Base-by-base conservation (phyloP, 2,888 invertebrate species). In the Pelosia muscerda region DNA sequence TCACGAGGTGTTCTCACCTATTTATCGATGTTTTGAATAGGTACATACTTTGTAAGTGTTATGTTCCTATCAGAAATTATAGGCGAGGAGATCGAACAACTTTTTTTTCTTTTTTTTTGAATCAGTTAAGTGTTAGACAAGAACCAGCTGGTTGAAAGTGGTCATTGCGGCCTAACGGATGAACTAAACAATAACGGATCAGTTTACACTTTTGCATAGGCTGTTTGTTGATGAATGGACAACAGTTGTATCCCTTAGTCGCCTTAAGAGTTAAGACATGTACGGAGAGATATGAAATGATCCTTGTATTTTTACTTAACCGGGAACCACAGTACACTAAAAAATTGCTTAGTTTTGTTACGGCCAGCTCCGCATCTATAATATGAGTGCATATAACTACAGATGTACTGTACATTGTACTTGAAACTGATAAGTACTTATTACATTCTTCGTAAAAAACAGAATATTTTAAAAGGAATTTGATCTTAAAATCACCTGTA, bases 11-110 rank as follows among this genome's bases (percentile, higher is more conserved):
- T 6, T 42, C 42, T 15, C 19, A 42, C 6, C n/a, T 49, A n/a
- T 49, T 49, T n/a, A 49, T 49, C 49, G n/a, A 19, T 49, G 49
- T 49, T 49, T 49, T 49, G n/a, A 49, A 49, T n/a, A n/a, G n/a
- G n/a, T n/a, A 8, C 49, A 2, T 49, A 49, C 49, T 3, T 49
- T 49, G 49, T 49, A 19, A 19, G 6, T 19, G 42, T 1, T 42
- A 19, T 19, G 49, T 49, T 49, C 49, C 49, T 13, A 55, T 55
- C 25, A 19, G 26, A 26, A 6, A 25, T 55, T 55, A 26, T 25
- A 55, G 55, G 6, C 15, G 13, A 25, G 26, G 55, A 55, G 55
- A 25, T 13, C 0, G 55, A 13, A 9, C 1, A 23, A 6, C 6
- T 25, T 25, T 26, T 55, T 26, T n/a, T 49, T n/a, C 8, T n/a